Percentiles rank a stretch among this genome's conserved stretches.
Evolutionary conservation across 2,113 vertebrate species (phyloP).

Genomic region (Ranitomeya variabilis): DNA sequence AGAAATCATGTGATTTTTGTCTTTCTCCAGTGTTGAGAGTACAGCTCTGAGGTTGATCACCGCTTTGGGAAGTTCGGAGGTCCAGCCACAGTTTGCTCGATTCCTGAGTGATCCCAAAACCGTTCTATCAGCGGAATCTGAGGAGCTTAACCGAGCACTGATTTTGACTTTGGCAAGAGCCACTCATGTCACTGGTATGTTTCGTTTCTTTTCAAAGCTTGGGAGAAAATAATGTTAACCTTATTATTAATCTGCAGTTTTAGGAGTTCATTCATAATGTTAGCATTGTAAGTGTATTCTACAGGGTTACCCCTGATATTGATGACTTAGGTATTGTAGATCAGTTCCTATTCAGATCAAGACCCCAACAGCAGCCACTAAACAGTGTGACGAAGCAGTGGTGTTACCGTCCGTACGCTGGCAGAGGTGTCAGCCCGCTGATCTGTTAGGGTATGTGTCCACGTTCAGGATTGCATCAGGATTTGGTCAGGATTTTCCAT

Average conservation of each 20-base stretch:
- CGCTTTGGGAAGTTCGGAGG: conserved; percentile 93
- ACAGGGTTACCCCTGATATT: no score
- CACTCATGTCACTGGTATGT: conserved; percentile 93
- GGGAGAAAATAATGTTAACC: background rate
- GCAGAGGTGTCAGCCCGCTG: no score
- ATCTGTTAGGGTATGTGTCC: no score
- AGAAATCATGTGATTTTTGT: background rate
- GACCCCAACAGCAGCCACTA: no score
- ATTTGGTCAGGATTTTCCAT: no score
- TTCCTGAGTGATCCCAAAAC: conserved; percentile 98
- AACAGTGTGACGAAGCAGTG: no score
- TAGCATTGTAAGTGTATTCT: background rate
- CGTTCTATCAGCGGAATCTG: conserved; percentile 92
- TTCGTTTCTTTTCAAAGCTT: background rate
- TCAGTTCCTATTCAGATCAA: no score
- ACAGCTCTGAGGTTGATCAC: conserved; percentile 94
- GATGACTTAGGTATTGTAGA: no score
- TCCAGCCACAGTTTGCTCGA: conserved; percentile 94
- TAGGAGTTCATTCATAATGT: background rate
- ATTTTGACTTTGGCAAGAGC: conserved; percentile 95
- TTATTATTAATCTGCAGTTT: background rate
- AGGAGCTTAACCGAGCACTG: conserved; percentile 94
- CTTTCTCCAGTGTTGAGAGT: conserved; percentile 86
- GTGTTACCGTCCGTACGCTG: no score
- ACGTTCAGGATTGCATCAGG: no score